A percentile compares a stretch with the other conserved stretches of the same genome.
phyloP scores from a whole-genome alignment of 2,113 vertebrate genomes.

The Pollimyrus isidori region DNA sequence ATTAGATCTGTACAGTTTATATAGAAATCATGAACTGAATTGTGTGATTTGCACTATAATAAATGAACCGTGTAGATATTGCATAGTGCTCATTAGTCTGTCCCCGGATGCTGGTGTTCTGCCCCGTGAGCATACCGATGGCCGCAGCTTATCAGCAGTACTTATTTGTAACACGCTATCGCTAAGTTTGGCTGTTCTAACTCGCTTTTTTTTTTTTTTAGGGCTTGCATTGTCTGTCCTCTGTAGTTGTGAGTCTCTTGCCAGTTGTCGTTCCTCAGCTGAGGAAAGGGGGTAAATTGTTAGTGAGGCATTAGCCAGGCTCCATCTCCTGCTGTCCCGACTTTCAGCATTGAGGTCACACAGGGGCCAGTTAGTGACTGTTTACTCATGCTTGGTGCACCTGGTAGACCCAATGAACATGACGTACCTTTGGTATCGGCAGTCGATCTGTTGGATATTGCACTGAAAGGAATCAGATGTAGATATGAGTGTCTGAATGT shows the following conservation, averaged over 20 bases:
- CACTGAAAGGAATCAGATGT: background rate
- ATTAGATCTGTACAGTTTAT: constrained; percentile 48
- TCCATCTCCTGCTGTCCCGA: background rate
- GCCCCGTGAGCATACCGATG: background rate
- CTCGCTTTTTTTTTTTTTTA: background rate
- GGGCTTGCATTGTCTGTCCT: background rate
- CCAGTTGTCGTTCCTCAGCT: background rate
- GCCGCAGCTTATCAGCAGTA: too few species aligned
- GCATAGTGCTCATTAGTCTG: background rate
- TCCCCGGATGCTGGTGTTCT: background rate
- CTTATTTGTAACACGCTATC: background rate
- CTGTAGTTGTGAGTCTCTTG: background rate
- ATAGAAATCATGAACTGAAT: constrained; percentile 39
- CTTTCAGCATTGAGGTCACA: background rate
- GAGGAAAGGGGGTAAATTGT: background rate
- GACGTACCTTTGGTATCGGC: background rate
- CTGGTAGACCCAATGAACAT: background rate
- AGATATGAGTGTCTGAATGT: background rate
- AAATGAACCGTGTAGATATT: constrained; percentile 28
- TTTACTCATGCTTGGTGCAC: background rate
- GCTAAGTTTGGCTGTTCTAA: background rate
- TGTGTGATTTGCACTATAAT: constrained; percentile 55
- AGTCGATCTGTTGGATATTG: background rate
- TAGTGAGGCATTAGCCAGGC: background rate
- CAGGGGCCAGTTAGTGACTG: background rate